Conservation (phyloP, 2,888 invertebrate genomes). For the Kryphioiulus occultus region DNA sequence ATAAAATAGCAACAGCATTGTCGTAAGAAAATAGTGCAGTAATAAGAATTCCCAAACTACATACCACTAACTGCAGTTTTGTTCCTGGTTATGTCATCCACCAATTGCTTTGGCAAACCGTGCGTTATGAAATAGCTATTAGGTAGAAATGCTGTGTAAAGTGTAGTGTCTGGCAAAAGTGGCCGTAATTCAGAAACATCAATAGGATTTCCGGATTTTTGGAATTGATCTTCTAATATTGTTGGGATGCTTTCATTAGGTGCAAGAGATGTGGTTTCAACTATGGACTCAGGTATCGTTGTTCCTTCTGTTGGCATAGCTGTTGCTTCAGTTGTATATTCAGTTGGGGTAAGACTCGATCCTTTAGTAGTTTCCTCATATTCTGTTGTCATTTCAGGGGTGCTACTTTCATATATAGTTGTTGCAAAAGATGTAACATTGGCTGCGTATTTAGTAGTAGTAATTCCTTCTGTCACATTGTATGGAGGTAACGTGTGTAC, state of each 20-base stretch:
- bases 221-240: slow-evolving; percentile 16
- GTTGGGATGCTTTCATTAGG: background rate
- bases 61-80: slow-evolving; percentile 44
- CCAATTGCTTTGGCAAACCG: background rate
- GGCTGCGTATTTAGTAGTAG: background rate
- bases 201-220: slow-evolving; percentile 11
- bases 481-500: background rate
- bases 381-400: background rate
- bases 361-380: background rate
- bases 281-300: background rate
- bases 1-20: background rate
- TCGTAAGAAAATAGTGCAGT: background rate
- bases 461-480: background rate
- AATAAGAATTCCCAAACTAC: no score
- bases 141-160: slow-evolving; percentile 42
- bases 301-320: background rate
- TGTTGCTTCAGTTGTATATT: background rate
- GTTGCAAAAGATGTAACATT: background rate
- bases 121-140: background rate
- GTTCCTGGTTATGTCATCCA: background rate
- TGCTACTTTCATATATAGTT: background rate
- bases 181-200: background rate
- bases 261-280: background rate
- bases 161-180: slow-evolving; percentile 25
- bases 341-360: background rate